Conservation (phyloP, 2,797 vertebrate genomes). For the Enteromius fasciolatus region DNA sequence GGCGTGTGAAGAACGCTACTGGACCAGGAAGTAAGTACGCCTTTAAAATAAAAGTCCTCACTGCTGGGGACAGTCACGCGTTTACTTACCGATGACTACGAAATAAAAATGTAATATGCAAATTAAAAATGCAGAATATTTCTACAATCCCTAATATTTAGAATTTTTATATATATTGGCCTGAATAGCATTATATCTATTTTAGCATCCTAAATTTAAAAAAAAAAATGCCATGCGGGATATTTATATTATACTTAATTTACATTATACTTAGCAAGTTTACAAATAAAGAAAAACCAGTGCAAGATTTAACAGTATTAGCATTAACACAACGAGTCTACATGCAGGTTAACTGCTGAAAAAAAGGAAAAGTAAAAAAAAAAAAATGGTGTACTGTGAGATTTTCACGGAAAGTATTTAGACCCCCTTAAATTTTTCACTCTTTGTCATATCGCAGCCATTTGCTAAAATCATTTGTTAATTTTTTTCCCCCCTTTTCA, state of each 20-base stretch:
- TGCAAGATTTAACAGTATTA: neutral
- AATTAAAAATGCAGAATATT: no score
- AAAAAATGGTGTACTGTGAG: no score
- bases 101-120: neutral
- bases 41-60: constrained; percentile 27
- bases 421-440: no score
- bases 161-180: no score
- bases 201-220: no score
- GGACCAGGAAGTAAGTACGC: fast-evolving
- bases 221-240: neutral
- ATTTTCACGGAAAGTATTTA: no score
- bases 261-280: neutral
- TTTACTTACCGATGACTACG: neutral
- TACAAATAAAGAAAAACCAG: neutral
- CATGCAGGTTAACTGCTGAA: no score
- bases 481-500: no score
- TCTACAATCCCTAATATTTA: neutral
- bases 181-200: no score
- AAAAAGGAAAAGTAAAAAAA: no score
- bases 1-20: neutral
- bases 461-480: no score
- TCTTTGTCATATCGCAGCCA: no score
- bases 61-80: neutral
- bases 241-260: neutral
- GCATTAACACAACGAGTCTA: neutral